Evolutionary conservation across 2,797 vertebrate genomes (phyloP).

Genomic region (Galago senegalensis): DNA sequence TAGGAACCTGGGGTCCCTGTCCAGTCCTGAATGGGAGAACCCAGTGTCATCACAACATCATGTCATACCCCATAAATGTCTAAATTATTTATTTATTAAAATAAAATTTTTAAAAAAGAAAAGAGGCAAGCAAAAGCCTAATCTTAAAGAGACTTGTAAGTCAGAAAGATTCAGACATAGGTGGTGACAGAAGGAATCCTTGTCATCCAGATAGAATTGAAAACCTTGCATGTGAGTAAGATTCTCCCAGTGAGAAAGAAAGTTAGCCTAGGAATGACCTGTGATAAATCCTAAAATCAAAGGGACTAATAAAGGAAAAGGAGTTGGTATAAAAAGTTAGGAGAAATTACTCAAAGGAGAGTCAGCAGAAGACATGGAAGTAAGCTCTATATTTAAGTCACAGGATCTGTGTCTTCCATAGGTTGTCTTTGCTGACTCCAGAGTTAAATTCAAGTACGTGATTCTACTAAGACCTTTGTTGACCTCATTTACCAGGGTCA

Average conservation of each 20-base stretch:
- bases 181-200: not conserved
- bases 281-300: not conserved
- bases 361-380: not conserved
- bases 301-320: not conserved
- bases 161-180: not conserved
- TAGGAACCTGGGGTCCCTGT: too few species aligned
- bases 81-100: not conserved
- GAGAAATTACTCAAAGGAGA: not conserved
- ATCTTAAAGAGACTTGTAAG: not conserved
- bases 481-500: slow-evolving; percentile 32
- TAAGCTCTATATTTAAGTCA: too few species aligned
- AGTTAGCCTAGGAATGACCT: not conserved
- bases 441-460: not conserved
- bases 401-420: not conserved
- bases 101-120: not conserved
- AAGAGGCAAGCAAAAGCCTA: not conserved
- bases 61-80: not conserved
- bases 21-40: too few species aligned
- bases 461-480: not conserved
- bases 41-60: not conserved
- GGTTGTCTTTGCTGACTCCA: not conserved
- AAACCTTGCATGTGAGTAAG: not conserved
- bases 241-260: not conserved
- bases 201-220: not conserved
- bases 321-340: not conserved